Evolutionary conservation across 1,140 invertebrate species (phyloP), one percentile per base, ranked within the genome.

Genomic region (Drosophila santomea): DNA sequence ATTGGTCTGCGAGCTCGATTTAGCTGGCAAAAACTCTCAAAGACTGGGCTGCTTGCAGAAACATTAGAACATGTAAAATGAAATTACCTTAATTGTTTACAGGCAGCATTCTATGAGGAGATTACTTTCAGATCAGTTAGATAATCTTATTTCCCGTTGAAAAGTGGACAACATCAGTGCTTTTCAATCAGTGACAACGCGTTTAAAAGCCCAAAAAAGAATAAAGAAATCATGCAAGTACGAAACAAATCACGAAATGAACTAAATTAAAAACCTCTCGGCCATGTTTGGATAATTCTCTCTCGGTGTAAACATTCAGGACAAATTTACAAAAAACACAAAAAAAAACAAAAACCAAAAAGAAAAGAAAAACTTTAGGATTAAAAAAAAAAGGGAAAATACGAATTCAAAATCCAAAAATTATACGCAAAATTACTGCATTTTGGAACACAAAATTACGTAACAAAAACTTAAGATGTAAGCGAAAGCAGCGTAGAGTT

Each of bases 271-370:
- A 86, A 86, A 79, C 48, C 91, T 92, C 91, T 91, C 91, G 88
- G 91, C 91, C 91, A 91, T 88, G 88, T 92, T 92, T 92, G 91
- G 91, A 92, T 92, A 92, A 91, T 92, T 91, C 66, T 91, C 88
- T 91, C 91, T 92, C 91, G 91, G 91, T 92, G 91, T 91, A 91
- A 89, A 89, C 73, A 86, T 92, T 91, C 83, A 92, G 91, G 90
- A 92, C 90, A 91, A 91, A 88, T 82, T 85, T 79, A 82, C 63
- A 85, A 75, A 59, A 39, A 39, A 39, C 11, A 69, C 64, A 43
- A 35, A 25, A 68, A 68, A 71, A 58, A 74, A 74, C 59, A 38
- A 52, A 90, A 88, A 74, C 14, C 4, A 47, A 64, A 60, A 78
- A 45, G 23, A 75, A 76, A 73, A 45, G 39, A 39, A 54, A 54